Base-by-base conservation (phyloP, 2,113 vertebrate species). In the Channa argus region DNA sequence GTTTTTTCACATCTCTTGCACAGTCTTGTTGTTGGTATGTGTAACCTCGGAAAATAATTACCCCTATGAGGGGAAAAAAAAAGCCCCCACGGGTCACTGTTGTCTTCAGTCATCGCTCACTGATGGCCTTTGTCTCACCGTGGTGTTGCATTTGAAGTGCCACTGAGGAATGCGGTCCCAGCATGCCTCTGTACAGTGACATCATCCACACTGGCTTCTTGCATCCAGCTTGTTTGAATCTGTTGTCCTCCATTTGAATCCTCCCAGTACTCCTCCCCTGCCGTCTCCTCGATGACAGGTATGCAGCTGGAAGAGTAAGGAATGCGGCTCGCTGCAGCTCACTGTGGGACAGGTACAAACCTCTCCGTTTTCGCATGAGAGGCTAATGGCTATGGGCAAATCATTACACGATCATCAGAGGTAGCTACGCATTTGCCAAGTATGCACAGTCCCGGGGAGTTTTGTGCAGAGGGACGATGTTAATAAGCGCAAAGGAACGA, bases 381-480 rank as follows among this genome's bases (percentile, higher is more conserved):
- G 75, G 52, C 72, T 82, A 87, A 82, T 88, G 65, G 68, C 86
- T 88, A 84, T 15, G 62, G 84, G 77, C 84, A 90, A 92, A 92
- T 90, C 86, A 81, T 92, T 89, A 88, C 86, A 88, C 73, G 74
- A 92, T 82, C 74, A 74, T 82, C 74, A 74, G 76, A 86, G 46
- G 60, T 41, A 78, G 62, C 54, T 44, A 14, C 10, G 5, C 14
- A 49, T 3, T 41, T 50, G 77, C 70, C 86, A 88, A 86, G 56
- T 79, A 77, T 86, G 80, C 65, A 44, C 24, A 38, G 60, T 63
- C 45, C n/a, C 50, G 0, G 3, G 63, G 49, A 14, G 2, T 39
- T 36, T 61, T 58, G 34, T 12, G 13, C 38, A 12, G 36, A 34
- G 59, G 50, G 24, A 46, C 52, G 71, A 65, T 49, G 53, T 79